Base-by-base conservation (phyloP, 2,888 invertebrate species). In the Philereme transversata region DNA sequence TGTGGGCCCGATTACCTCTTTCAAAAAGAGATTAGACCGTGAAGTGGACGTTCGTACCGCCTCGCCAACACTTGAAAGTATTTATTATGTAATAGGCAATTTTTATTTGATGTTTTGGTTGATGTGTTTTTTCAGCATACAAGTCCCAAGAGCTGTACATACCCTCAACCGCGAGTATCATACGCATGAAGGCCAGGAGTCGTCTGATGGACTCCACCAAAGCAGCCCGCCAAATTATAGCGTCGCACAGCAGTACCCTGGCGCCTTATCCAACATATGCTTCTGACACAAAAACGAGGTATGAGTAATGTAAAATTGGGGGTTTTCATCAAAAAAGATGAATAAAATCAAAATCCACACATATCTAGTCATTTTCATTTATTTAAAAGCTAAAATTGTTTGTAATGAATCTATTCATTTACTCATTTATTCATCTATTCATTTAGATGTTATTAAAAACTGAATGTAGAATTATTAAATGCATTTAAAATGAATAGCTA, bases 121-220 rank as follows among this genome's bases (percentile, higher is more conserved):
- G 22, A 22, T 22, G 22, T 44, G 7, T 60, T 62, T 51, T n/a
- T 45, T 44, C 67, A 90, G 90, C 83, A 43, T 81, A 84, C 67
- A 88, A 83, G 73, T 82, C 75, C 1, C 84, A 81, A 72, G 95
- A 95, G 77, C 86, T 95, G 0, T 86, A 93, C 64, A 93, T 95
- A 61, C 95, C 95, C 6, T 47, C 62, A 33, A 57, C 41, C 4
- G 94, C 95, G 0, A 94, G 94, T 64, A 86, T 95, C 66, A 78
- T 96, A 48, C 93, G 93, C 65, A 84, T 95, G 74, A 94, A 94
- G 77, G 89, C 93, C 82, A 86, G 93, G 82, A 86, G 94, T 34
- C 83, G 93, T 49, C 81, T 95, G 34, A 95, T 94, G 83, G 93
- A 94, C 64, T 93, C 94, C 5, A 95, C 95, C 0, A 93, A 93